Evolutionary conservation across 1,140 invertebrate species (phyloP).

Genomic region (Euura lappo): DNA sequence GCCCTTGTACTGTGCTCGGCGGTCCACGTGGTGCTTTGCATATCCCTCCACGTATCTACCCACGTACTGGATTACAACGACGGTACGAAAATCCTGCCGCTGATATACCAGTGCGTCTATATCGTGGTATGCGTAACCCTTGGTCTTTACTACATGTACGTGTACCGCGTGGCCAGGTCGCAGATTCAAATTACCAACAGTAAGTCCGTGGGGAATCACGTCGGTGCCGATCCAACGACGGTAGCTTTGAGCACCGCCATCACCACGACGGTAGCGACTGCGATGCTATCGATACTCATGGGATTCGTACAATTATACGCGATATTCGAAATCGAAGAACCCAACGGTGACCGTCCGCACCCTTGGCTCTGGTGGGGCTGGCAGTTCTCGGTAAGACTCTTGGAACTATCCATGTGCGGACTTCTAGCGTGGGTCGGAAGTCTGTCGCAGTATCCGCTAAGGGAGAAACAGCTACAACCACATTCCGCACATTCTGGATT

Average conservation of each 20-base stretch:
- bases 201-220: slow-evolving; percentile 48
- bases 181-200: slow-evolving; percentile 49
- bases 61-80: slow-evolving; percentile 59
- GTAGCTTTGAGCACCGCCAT: slow-evolving; percentile 73
- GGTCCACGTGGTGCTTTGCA: slow-evolving; percentile 77
- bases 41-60: slow-evolving; percentile 78
- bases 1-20: slow-evolving; percentile 76
- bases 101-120: slow-evolving; percentile 83
- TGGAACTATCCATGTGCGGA: slow-evolving; percentile 84
- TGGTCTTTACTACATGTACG: slow-evolving; percentile 83
- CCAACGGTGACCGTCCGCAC: slow-evolving; percentile 59
- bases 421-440: slow-evolving; percentile 84
- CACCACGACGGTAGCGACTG: slow-evolving; percentile 84
- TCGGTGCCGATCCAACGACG: slow-evolving; percentile 53
- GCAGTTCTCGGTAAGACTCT: slow-evolving; percentile 80
- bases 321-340: slow-evolving; percentile 73
- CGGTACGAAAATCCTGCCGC: slow-evolving; percentile 66
- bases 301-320: slow-evolving; percentile 84
- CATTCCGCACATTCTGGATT: slow-evolving; percentile 68
- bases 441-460: slow-evolving; percentile 60
- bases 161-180: slow-evolving; percentile 67
- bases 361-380: slow-evolving; percentile 90
- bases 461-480: slow-evolving; percentile 60
- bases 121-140: slow-evolving; percentile 79
- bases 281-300: slow-evolving; percentile 81